phyloP scores from a whole-genome alignment of 2,113 vertebrate species.

The Epinephelus moara region DNA sequence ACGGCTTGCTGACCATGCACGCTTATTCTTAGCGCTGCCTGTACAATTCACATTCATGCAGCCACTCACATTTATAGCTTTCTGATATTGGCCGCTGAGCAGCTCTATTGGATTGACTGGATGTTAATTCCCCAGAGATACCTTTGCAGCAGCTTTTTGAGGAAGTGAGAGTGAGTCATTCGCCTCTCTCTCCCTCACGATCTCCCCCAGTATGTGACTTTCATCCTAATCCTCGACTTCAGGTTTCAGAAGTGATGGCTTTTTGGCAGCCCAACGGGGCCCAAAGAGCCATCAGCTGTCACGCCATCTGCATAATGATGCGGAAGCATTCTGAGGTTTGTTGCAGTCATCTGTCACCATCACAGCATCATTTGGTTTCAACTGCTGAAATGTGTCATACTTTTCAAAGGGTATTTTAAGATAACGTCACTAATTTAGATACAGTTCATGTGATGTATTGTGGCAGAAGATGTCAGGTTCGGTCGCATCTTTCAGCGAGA shows the following conservation, averaged over 20 bases:
- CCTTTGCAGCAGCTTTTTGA: slow-evolving; percentile 41
- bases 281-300: slow-evolving; percentile 65
- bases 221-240: slow-evolving; percentile 51
- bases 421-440: neutral
- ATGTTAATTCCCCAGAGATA: slow-evolving; percentile 47
- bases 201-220: slow-evolving; percentile 43
- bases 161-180: slow-evolving; percentile 53
- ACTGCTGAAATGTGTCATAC: slow-evolving; percentile 22
- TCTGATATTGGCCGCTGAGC: neutral
- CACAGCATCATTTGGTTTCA: slow-evolving; percentile 50
- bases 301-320: slow-evolving; percentile 53
- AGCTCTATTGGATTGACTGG: neutral
- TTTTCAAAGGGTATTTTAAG: neutral
- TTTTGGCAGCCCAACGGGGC: slow-evolving; percentile 59
- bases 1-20: neutral
- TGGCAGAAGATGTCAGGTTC: neutral
- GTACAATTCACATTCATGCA: slow-evolving; percentile 1
- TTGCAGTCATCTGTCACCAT: slow-evolving; percentile 58
- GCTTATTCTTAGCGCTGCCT: neutral
- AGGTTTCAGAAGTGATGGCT: slow-evolving; percentile 35
- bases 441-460: neutral
- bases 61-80: slow-evolving; percentile 3
- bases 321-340: slow-evolving; percentile 39
- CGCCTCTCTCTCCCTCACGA: slow-evolving; percentile 15
- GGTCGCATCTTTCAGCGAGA: neutral